Evolutionary conservation across 2,797 vertebrate genomes (phyloP), one percentile per base, ranked within the genome.

Genomic region (Poeciliopsis paucimaculata): DNA sequence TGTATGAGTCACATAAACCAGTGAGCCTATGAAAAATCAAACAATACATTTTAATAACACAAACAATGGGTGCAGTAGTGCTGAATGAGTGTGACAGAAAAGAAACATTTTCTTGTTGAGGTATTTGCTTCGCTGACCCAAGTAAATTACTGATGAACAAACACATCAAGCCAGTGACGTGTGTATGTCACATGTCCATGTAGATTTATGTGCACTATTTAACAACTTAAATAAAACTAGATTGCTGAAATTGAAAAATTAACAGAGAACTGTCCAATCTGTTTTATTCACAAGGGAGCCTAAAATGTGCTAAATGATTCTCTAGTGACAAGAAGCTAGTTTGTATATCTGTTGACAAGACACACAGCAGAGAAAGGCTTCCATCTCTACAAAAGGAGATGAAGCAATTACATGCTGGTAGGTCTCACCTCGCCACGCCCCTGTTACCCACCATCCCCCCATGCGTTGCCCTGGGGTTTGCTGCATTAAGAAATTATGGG

Each of bases 331-430:
- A 16, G 23, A 70, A n/a, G 83, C 10, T 15, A 39, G 66, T 73
- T 5, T 74, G 79, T 77, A 74, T 64, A 66, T 73, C 68, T 77
- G 84, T 55, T 82, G 5, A 64, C 28, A 31, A 39, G 31, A 60
- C 70, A 79, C 28, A 34, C 31, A 55, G 51, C 72, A 28, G 72
- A 78, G 60, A 77, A 74, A 45, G 81, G 87, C 51, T 12, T 83
- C 89, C 82, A 87, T 88, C 88, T 89, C 89, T 85, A 84, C 84
- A 88, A 85, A 94, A 87, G 87, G 85, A 88, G 90, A 84, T 23
- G 77, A 91, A 85, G 92, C 92, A 94, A 95, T 95, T 95, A 95
- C 92, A 94, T 93, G 89, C 87, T 78, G 83, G 85, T 92, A 82
- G 93, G 90, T 81, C 87, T 91, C 88, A 89, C 83, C 84, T 84